Evolutionary conservation across 2,888 invertebrate species (phyloP), one percentile per base, ranked within the genome.

Genomic region (Anthophora plumipes): DNA sequence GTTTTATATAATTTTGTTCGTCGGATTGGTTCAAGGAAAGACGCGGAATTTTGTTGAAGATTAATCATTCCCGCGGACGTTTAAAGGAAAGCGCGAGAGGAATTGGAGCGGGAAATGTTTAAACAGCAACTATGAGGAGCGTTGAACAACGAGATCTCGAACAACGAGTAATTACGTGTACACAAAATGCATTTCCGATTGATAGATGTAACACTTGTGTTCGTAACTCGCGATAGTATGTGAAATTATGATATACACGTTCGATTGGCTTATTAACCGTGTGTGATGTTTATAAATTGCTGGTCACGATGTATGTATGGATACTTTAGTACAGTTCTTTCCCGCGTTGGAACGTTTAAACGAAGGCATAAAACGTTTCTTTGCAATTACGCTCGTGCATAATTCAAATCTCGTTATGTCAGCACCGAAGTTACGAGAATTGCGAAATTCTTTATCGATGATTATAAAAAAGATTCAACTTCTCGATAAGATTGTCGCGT

Each of bases 111-210:
- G 14, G 17, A 46, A 17, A 5, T 12, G 14, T 46, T 46, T 46
- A 46, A 46, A 46, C 12, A 14, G 12, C 46, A 1, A 5, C 6
- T 46, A 14, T 6, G 31, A 46, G 31, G 25, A 37, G n/a, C 48
- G 46, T 25, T 17, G 12, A n/a, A n/a, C n/a, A n/a, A n/a, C n/a
- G n/a, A n/a, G n/a, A 54, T 68, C 25, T 46, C 54, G 55, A 43
- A 55, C 25, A 61, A 14, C 31, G 31, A 31, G 31, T n/a, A 31
- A 31, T 31, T 31, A n/a, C 4, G 31, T 31, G 4, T 31, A 31
- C 4, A 31, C 31, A 1, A 46, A 39, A 54, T 55, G 39, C 17
- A 9, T 39, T 70, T 70, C 61, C 39, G 46, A 48, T 70, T 39
- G 20, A 37, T 22, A 55, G 20, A 54, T 43, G 43, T 39, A 54